Evolutionary conservation across 1,140 invertebrate species (phyloP).

Genomic region (Trichoplusia ni): DNA sequence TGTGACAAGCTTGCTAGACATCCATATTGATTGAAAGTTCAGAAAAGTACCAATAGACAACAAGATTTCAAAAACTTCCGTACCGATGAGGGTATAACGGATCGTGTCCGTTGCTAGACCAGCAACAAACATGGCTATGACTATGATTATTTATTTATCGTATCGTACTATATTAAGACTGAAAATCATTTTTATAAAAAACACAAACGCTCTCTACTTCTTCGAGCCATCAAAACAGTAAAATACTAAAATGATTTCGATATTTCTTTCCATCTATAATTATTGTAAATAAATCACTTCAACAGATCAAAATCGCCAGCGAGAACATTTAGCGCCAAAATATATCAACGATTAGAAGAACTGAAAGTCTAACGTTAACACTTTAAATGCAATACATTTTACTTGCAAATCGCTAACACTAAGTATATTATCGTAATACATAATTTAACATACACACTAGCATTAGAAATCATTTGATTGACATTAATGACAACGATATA

Average conservation of each 20-base stretch:
- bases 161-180: conserved; percentile 5
- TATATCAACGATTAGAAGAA: conserved; percentile 55
- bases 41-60: conserved; percentile 11
- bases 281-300: conserved; percentile 5
- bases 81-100: neutral
- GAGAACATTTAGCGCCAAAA: conserved; percentile 14
- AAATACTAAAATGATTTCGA: no score
- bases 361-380: conserved; percentile 50
- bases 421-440: conserved; percentile 63
- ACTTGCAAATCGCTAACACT: conserved; percentile 54
- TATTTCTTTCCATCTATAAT: neutral
- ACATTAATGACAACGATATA: conserved; percentile 53
- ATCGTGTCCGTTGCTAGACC: neutral
- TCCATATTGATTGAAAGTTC: conserved; percentile 7
- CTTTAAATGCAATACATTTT: conserved; percentile 71
- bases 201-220: neutral
- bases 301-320: conserved; percentile 25
- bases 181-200: conserved; percentile 3
- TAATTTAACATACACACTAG: conserved; percentile 56
- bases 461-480: conserved; percentile 60
- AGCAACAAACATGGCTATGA: conserved; percentile 13
- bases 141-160: no score
- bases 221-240: neutral
- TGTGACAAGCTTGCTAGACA: conserved; percentile 27
- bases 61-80: conserved; percentile 1